Evolutionary conservation across 2,888 invertebrate species (phyloP), one percentile per base, ranked within the genome.

Genomic region (Rhimphoctona megacephalus): DNA sequence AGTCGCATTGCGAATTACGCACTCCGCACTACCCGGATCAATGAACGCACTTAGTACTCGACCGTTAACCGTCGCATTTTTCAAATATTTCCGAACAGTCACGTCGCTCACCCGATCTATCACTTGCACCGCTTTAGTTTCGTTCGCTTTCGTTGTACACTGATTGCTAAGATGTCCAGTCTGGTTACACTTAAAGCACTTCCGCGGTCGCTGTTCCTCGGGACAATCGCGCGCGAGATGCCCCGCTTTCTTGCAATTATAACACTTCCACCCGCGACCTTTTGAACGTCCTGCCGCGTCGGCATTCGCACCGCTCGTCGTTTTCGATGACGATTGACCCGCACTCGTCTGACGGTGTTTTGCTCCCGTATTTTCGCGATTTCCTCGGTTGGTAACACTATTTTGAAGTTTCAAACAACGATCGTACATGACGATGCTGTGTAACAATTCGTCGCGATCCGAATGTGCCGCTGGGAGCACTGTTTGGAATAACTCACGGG

Each of bases 1-100:
- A 2, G n/a, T 22, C 11, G 54, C 9, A 8, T 76, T 61, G 17
- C 76, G 78, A 2, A 87, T 82, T 0, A 83, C 85, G 14, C 85
- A 87, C 6, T 69, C 81, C 19, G 85, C 73, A 22, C 87, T 87
- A 1, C 85, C 85, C 5, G 82, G 49, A 33, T 87, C 85, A 4
- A 87, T 82, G 30, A 87, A 74, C 52, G 79, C 79, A 19, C 9
- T 9, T 3, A 87, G 11, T 3, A 52, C n/a, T 11, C 49, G 54
- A 3, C 82, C 79, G 17, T 74, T 39, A 3, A 87, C n/a, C 8
- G 19, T n/a, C 6, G 81, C 81, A 6, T 25, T 39, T 14, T 87
- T 85, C 6, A 85, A 19, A 46, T 85, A 87, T 66, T 87, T 87
- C 49, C 8, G 69, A 43, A n/a, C 43, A 11, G 9, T 76, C 46